Evolutionary conservation across 2,888 invertebrate genomes (phyloP), one percentile per base, ranked within the genome.

Genomic region (Desoria tigrina): DNA sequence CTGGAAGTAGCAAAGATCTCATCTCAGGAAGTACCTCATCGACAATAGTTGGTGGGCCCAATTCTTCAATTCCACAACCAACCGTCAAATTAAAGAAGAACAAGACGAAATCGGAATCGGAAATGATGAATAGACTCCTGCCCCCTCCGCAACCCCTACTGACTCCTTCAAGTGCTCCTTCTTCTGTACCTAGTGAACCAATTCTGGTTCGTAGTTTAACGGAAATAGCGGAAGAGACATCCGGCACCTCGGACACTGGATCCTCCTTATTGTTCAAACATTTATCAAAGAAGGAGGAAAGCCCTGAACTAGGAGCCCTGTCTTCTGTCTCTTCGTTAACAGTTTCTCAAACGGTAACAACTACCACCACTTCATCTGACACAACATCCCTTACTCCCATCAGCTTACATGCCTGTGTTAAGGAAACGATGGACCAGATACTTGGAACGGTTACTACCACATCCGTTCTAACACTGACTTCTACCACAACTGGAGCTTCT

Each of bases 251-350:
- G 26, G 9, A 21, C 23, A 24, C 21, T 18, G 27, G 32, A 32
- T 42, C 42, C n/a, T 58, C 58, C 49, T 27, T 58, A 18, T 24
- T 58, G 6, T 58, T 45, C 21, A 42, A 58, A 24, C 58, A 58
- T 18, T 18, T 58, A 14, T 58, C 58, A 9, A 58, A 58, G 18
- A 58, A 58, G 18, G 58, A 58, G 42, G 58, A 58, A 16, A 58
- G 14, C 27, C 16, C 55, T 51, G 45, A 45, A 16, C 16, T 45
- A 45, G 45, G 16, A 18, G 21, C 45, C 16, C 45, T 11, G 16
- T 11, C 45, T 45, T 45, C 45, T 18, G 45, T 45, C n/a, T 21
- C 45, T 45, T 39, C 39, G 39, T 4, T 21, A 16, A 18, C 45
- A 45, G 45, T 21, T 26, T 26, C 23, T 51, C 24, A 11, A 21